phyloP scores from a whole-genome alignment of 1,140 invertebrate species.

The Mya arenaria region DNA sequence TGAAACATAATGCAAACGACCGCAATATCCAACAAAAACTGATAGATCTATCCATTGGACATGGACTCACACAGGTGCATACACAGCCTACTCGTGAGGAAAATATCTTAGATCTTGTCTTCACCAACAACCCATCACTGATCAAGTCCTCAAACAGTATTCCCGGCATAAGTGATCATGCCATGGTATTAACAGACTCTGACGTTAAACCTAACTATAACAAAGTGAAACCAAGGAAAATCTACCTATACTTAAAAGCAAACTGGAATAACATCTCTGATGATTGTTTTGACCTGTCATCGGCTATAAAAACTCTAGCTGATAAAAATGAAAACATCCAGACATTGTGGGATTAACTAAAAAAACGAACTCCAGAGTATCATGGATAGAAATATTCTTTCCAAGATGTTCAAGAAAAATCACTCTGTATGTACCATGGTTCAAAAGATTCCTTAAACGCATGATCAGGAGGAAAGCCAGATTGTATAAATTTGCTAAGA shows the following conservation, averaged over 20 bases:
- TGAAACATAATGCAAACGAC: background rate
- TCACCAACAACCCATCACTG: conserved; percentile 49
- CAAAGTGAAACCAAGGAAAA: conserved; percentile 5
- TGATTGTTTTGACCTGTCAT: background rate
- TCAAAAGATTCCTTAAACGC: background rate
- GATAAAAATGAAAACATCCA: background rate
- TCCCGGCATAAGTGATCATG: conserved; percentile 41
- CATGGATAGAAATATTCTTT: background rate
- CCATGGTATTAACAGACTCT: conserved; percentile 31
- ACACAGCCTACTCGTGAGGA: conserved; percentile 22
- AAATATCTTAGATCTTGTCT: conserved; percentile 33
- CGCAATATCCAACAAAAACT: background rate
- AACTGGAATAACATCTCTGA: conserved; percentile 6
- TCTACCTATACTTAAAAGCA: conserved; percentile 10
- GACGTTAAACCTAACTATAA: conserved; percentile 10
- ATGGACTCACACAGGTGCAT: conserved; percentile 38
- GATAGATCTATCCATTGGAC: background rate
- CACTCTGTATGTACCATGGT: background rate
- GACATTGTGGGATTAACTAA: background rate
- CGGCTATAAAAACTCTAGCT: background rate
- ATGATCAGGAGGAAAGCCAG: background rate
- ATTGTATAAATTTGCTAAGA: background rate
- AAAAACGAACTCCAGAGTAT: background rate
- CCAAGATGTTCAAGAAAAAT: background rate
- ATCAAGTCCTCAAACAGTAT: conserved; percentile 19